Base-by-base conservation (phyloP, 2,113 vertebrate species). In the Oxyruncus cristatus region DNA sequence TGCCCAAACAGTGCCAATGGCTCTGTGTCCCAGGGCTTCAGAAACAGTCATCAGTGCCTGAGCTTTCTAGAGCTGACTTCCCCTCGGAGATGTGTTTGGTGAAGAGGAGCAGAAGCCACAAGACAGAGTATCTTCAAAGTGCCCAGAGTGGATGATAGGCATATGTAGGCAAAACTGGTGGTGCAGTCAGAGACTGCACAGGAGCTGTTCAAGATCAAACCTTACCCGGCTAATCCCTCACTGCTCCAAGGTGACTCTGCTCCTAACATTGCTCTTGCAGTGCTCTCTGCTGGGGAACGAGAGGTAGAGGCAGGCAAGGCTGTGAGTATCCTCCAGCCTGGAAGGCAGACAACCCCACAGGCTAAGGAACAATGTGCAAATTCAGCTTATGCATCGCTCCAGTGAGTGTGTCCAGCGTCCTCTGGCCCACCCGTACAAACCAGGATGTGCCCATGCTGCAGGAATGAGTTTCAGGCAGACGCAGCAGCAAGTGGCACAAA, bases 231-330 rank as follows among this genome's bases (percentile, higher is more conserved):
- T 0, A 2, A 11, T 11, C 33, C 23, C 49, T 44, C 53, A 0
- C 19, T 2, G 81, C 82, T 33, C 28, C 2, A 5, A 9, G 41
- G 76, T 12, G 42, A 3, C 39, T 81, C 27, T 11, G 75, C 55
- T 77, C 28, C 81, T 3, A 71, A 27, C 27, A 5, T 8, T 32
- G 95, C 80, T 97, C 91, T 50, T 58, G 46, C 41, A 92, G 84
- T 87, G 95, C 97, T 77, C 96, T 83, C 97, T 97, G 96, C 91
- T 91, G 97, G 96, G 76, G 7, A 82, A 4, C 0, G 39, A 6
- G 79, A 20, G 77, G 44, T 3, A 65, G 20, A 66, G 58, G 12
- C 73, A 7, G 20, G 67, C 58, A 12, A 4, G 22, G 59, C 74
- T 63, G 71, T 42, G 3, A 44, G 9, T 6, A 9, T 7, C 59